Base-by-base conservation (phyloP, 2,888 invertebrate genomes). In the Dryobotodes eremita region DNA sequence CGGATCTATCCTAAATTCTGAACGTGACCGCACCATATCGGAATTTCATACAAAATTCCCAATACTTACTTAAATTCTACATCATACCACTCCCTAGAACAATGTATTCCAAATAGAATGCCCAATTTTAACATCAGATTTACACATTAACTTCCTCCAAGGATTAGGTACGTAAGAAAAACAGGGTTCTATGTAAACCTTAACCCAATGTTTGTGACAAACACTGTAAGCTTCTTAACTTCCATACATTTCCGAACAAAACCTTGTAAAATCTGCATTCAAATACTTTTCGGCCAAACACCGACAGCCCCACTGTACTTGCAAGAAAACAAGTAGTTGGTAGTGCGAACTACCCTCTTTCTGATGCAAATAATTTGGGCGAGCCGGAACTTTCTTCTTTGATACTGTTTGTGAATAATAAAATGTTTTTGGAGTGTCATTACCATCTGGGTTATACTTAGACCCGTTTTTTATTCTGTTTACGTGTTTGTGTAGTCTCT, bases 331-430 rank as follows among this genome's bases (percentile, higher is more conserved):
- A 91, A 92, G 90, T 93, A 94, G 92, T 92, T 92, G 84, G 84
- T 89, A 75, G 81, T 80, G 81, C 53, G 61, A 80, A 90, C 89
- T 88, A 89, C 86, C 89, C 91, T 92, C 94, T 94, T 95, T 95
- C 89, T 92, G 92, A 95, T 95, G 95, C 94, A 94, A 95, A 95
- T 95, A 93, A 93, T 94, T 94, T 93, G 86, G 90, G 90, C 80
- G 86, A 91, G 88, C 89, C 88, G 86, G 90, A 92, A 93, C 91
- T 94, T 91, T 87, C 90, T 90, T 89, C 91, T 92, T 90, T 86
- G 88, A 83, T 83, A 88, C 90, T 90, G 92, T 93, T 94, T 94
- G 93, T 93, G 94, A 94, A 93, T 93, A 92, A 88, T 89, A 90
- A 92, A 92, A 92, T 91, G 89, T 90, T 92, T 90, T 90, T 84